Evolutionary conservation across 23 tunicate species (phyloP), one percentile per base, ranked within the genome.

Genomic region (Halocynthia aurantium): DNA sequence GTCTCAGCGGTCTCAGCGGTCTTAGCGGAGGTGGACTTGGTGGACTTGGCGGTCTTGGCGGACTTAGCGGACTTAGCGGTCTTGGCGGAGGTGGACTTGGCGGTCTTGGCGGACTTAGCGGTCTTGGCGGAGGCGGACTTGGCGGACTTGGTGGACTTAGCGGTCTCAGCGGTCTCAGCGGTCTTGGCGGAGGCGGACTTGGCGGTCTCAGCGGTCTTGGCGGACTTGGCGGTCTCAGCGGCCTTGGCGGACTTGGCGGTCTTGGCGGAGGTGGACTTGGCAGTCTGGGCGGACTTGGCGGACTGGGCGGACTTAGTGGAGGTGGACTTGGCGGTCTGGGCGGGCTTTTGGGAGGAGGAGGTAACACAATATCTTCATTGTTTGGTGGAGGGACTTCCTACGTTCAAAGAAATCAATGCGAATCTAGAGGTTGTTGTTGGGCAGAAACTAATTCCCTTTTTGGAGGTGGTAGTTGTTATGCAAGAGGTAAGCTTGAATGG

Each of bases 401-500:
- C 71, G 13, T 52, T n/a, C 15, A 82, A 10, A 40, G 82, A 68
- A 50, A 81, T 55, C 70, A 76, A 18, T 90, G 96, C 75, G 85
- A 84, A 55, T 20, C 71, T 10, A 50, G 53, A 51, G 96, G 90
- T 12, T 90, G 96, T 51, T 90, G 96, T 53, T 90, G 90, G 89
- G 89, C 81, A 62, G 51, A 78, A 7, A 75, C 74, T 52, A 67
- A 61, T n/a, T 52, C 49, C 50, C 13, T 80, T 8, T 79, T 80
- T 67, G 53, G 51, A 7, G 57, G 76, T 6, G 49, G 31, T 0
- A 8, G 76, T 22, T 90, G 96, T 60, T 84, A 74, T 66, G 10
- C 51, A 61, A 90, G 81, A 90, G 86, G 96, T 90, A 85, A 51
- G 15, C 40, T 56, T 17, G 55, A 11, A 67, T 49, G 40, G 12